Percentiles rank a stretch among this genome's conserved stretches.
These are phyloP conservation scores for Eulemur coronatus DNA, from an alignment of 2,797 vertebrate species.

Conservation along the genomic window DNA sequence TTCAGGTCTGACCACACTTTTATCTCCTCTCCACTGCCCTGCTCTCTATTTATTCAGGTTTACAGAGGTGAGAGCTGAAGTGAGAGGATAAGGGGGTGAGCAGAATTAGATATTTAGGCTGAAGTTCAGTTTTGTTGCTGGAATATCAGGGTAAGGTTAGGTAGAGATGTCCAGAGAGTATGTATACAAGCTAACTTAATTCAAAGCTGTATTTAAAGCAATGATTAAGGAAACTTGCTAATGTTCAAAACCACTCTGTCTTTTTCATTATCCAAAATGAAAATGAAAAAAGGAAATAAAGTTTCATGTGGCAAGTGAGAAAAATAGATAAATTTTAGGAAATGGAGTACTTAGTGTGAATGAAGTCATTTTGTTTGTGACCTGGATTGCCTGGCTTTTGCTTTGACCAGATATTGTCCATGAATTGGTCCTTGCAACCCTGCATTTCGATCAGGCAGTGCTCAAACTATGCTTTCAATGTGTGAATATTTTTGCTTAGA, in stretches of 20 bases:
- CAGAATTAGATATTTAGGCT: neutral
- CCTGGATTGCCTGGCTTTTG: neutral
- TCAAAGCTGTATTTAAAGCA: neutral
- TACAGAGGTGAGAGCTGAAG: fast-evolving
- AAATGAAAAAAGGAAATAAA: neutral
- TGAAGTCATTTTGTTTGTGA: neutral
- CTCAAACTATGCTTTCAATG: neutral
- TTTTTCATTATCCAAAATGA: neutral
- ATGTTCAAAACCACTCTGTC: neutral
- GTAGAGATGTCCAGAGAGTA: neutral
- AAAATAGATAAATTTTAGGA: neutral
- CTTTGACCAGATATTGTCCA: neutral
- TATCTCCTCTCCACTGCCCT: neutral
- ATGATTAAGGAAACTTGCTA: neutral
- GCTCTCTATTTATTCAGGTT: neutral
- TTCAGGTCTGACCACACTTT: neutral
- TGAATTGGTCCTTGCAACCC: too few species aligned
- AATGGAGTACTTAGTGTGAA: neutral
- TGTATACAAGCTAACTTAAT: neutral
- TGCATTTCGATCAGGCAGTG: neutral
- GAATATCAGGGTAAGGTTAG: neutral
- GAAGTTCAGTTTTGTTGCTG: neutral
- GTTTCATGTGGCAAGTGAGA: neutral
- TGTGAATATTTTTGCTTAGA: neutral
- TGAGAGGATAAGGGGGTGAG: neutral